Percentiles rank a stretch among this genome's conserved stretches.
Conservation (phyloP, 2,797 vertebrate genomes). For the Nannoperca australis region DNA sequence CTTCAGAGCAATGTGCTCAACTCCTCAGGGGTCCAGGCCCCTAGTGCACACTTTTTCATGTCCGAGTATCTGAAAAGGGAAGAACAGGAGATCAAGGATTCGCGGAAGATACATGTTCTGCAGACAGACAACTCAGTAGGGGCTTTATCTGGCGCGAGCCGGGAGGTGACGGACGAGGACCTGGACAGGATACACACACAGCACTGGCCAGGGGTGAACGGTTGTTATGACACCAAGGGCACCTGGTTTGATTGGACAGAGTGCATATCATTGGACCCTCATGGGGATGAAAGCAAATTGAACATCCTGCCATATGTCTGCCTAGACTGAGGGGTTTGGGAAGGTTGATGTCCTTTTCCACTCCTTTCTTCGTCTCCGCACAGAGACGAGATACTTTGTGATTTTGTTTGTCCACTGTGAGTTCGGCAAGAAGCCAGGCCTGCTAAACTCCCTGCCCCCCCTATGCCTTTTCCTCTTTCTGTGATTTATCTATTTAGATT, state of each 20-base stretch:
- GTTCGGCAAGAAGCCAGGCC: slow-evolving; percentile 75
- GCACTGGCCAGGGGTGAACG: slow-evolving; percentile 95
- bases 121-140: slow-evolving; percentile 84
- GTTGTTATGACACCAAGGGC: slow-evolving; percentile 96
- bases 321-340: slow-evolving; percentile 94
- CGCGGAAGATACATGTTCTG: slow-evolving; percentile 91
- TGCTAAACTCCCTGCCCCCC: slow-evolving; percentile 65
- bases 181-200: slow-evolving; percentile 90
- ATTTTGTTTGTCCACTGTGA: slow-evolving; percentile 88
- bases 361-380: slow-evolving; percentile 64
- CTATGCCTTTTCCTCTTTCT: slow-evolving; percentile 71
- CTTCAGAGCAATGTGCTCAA: slow-evolving; percentile 97
- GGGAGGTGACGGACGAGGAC: slow-evolving; percentile 90
- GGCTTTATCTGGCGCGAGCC: slow-evolving; percentile 90
- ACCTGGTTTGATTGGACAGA: slow-evolving; percentile 99
- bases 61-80: slow-evolving; percentile 97
- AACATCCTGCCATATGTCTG: slow-evolving; percentile 99
- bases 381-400: slow-evolving; percentile 72
- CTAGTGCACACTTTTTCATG: slow-evolving; percentile 98
- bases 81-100: slow-evolving; percentile 90
- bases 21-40: slow-evolving; percentile 95
- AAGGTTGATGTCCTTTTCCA: slow-evolving; percentile 80
- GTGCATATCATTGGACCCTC: slow-evolving; percentile 97
- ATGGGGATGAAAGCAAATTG: slow-evolving; percentile 95
- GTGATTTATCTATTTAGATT: slow-evolving; percentile 74